These are phyloP conservation scores for Atethmia centrago DNA, from an alignment of 2,888 invertebrate genomes.

Conservation along the genomic window DNA sequence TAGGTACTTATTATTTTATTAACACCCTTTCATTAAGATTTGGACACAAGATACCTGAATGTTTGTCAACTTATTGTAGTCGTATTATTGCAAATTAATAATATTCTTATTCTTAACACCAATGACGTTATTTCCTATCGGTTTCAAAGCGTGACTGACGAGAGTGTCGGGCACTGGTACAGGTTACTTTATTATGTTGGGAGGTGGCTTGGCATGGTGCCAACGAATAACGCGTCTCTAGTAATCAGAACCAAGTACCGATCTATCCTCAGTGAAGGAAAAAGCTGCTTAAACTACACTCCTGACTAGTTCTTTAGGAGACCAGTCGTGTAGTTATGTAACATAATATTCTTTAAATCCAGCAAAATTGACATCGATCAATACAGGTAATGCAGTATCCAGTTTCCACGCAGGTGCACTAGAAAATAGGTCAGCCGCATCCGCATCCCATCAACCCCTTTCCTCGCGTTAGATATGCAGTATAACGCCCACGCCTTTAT, in stretches of 20 bases:
- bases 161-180: not conserved
- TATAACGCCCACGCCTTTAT: too few relatives aligned
- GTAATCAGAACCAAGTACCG: not conserved
- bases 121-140: not conserved
- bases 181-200: not conserved
- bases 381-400: too few relatives aligned
- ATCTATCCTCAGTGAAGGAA: not conserved
- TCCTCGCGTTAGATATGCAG: too few relatives aligned
- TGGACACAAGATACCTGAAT: too few relatives aligned
- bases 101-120: not conserved
- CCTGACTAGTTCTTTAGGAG: not conserved
- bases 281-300: not conserved
- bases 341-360: too few relatives aligned
- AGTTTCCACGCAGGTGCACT: too few relatives aligned
- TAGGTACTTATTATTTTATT: too few relatives aligned
- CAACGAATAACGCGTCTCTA: not conserved
- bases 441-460: too few relatives aligned
- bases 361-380: too few relatives aligned
- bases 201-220: slow-evolving; percentile 12
- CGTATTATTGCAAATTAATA: not conserved
- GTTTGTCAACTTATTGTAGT: not conserved
- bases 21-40: too few relatives aligned
- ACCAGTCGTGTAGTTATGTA: not conserved
- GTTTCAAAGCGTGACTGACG: not conserved
- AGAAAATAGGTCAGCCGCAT: too few relatives aligned